phyloP scores from a whole-genome alignment of 2,888 invertebrate species.

The Eristalis intricaria region DNA sequence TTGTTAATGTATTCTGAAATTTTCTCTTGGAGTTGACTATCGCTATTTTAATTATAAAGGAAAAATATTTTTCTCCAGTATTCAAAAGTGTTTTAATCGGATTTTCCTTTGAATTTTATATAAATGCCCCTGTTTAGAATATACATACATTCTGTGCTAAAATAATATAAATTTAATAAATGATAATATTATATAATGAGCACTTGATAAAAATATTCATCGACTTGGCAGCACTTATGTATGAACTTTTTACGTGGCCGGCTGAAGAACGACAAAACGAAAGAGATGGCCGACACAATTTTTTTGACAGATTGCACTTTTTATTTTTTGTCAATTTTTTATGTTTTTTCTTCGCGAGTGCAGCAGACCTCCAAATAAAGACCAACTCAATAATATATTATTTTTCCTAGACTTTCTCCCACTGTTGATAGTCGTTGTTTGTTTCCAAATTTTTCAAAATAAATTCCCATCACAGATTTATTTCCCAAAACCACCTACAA shows the following conservation, averaged over 20 bases:
- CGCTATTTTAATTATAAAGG: no score
- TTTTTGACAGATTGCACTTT: constrained; percentile 66
- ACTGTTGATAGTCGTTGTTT: background rate
- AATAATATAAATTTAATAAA: no score
- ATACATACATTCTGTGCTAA: no score
- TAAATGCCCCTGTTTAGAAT: no score
- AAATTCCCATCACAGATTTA: background rate
- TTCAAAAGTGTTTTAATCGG: no score
- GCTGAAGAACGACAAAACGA: constrained; percentile 26
- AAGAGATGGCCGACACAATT: constrained; percentile 49
- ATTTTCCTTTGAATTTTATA: no score
- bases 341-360: constrained; percentile 49
- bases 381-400: constrained; percentile 17
- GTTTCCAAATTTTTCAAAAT: constrained; percentile 9
- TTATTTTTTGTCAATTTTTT: constrained; percentile 49
- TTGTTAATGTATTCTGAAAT: no score
- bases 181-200: no score
- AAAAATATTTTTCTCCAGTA: no score
- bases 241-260: constrained; percentile 64
- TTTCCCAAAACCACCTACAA: constrained; percentile 5
- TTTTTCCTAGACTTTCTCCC: constrained; percentile 21
- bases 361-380: constrained; percentile 38
- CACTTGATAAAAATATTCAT: no score
- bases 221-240: constrained; percentile 42
- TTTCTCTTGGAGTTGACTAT: no score